These are phyloP conservation scores for Semibalanus balanoides DNA, from an alignment of 1,140 invertebrate species.

Conservation along the genomic window DNA sequence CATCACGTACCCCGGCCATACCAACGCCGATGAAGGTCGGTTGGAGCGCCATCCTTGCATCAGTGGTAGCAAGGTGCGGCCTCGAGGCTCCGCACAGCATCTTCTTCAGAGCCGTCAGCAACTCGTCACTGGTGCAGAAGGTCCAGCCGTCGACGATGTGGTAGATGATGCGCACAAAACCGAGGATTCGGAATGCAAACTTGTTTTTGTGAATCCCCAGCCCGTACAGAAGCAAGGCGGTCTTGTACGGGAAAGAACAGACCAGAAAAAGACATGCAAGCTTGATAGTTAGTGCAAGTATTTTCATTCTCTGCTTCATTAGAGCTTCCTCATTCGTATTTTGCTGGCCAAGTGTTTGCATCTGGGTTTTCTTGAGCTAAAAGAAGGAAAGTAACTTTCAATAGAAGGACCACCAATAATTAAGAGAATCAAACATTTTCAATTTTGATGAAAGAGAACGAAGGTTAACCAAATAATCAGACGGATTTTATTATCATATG, in stretches of 20 bases:
- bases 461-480: no score
- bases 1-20: no score
- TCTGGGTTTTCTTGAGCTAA: not conserved
- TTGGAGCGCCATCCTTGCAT: no score
- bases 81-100: no score
- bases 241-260: not conserved
- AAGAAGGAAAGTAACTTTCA: not conserved
- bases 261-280: not conserved
- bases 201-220: not conserved
- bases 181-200: not conserved
- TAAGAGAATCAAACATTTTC: no score
- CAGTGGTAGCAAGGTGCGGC: no score
- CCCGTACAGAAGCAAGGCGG: not conserved
- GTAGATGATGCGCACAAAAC: not conserved
- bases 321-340: not conserved
- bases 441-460: no score
- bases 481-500: no score
- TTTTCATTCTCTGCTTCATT: not conserved
- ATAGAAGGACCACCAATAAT: no score
- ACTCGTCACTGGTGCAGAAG: not conserved
- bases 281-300: not conserved
- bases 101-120: not conserved
- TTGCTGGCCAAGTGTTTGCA: not conserved
- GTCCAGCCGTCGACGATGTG: not conserved
- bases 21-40: no score